phyloP scores from a whole-genome alignment of 2,888 invertebrate species.

The Sesamia inferens region DNA sequence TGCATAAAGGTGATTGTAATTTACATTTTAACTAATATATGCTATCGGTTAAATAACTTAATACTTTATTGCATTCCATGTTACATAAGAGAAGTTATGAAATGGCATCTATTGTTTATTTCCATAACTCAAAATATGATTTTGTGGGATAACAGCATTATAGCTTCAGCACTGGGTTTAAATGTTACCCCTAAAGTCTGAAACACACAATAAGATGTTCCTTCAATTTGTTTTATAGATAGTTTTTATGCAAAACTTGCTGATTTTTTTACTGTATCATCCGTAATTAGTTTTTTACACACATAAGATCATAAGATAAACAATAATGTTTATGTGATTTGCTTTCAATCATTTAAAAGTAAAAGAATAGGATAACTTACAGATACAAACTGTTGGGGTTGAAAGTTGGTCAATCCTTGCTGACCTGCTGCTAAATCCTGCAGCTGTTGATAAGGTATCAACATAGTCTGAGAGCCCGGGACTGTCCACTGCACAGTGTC shows the following conservation, averaged over 20 bases:
- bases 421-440: conserved; percentile 83
- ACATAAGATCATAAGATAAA: neutral
- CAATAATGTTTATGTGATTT: neutral
- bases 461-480: conserved; percentile 87
- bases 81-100: no score
- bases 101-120: no score
- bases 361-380: conserved; percentile 73
- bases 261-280: neutral
- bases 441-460: conserved; percentile 86
- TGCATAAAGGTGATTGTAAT: no score
- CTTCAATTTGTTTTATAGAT: neutral
- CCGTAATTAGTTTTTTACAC: neutral
- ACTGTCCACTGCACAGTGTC: conserved; percentile 86
- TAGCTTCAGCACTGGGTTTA: neutral
- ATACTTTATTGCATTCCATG: no score
- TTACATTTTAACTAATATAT: no score
- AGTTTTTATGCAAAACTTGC: neutral
- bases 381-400: conserved; percentile 86
- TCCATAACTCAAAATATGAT: no score
- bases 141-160: no score
- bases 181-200: neutral
- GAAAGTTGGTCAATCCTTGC: conserved; percentile 80
- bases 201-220: neutral
- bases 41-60: no score
- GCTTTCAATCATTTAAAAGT: conserved; percentile 71